Conservation (phyloP, 37 sponge, comb jelly and placozoan genomes). For the Beroe ovata region DNA sequence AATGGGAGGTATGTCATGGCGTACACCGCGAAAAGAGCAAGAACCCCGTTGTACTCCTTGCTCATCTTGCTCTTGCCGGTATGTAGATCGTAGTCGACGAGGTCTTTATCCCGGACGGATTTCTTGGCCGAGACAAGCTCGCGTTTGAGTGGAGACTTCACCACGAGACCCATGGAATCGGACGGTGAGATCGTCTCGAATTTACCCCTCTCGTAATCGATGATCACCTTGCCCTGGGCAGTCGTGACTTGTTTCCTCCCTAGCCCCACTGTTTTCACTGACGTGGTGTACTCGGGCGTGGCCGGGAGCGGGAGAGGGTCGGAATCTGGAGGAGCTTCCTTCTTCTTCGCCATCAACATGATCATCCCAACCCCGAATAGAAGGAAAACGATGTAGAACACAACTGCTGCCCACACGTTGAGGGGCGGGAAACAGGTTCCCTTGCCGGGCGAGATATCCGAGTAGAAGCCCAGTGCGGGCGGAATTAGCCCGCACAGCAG, state of each 20-base stretch:
- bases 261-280: conserved; percentile 1
- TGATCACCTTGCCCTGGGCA: conserved; percentile 11
- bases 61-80: conserved; percentile 67
- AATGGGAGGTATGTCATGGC: conserved; percentile 63
- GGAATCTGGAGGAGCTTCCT: background rate
- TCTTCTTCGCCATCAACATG: conserved; percentile 35
- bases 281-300: conserved; percentile 13
- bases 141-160: conserved; percentile 54
- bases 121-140: conserved; percentile 14
- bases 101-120: conserved; percentile 4
- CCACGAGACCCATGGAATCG: background rate
- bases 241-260: conserved; percentile 36
- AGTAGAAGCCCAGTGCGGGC: conserved; percentile 54
- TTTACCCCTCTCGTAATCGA: conserved; percentile 60
- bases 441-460: conserved; percentile 52
- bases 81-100: conserved; percentile 56
- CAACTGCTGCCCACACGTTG: conserved; percentile 52
- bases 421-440: conserved; percentile 65
- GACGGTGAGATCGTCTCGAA: conserved; percentile 40
- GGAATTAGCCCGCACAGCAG: conserved; percentile 32
- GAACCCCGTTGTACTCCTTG: conserved; percentile 61
- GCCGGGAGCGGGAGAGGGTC: conserved; percentile 26
- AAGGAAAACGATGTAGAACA: conserved; percentile 48
- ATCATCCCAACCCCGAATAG: conserved; percentile 4
- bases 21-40: conserved; percentile 61